Evolutionary conservation across 2,888 invertebrate species (phyloP).

Genomic region (Pseudeuparius sepicola): DNA sequence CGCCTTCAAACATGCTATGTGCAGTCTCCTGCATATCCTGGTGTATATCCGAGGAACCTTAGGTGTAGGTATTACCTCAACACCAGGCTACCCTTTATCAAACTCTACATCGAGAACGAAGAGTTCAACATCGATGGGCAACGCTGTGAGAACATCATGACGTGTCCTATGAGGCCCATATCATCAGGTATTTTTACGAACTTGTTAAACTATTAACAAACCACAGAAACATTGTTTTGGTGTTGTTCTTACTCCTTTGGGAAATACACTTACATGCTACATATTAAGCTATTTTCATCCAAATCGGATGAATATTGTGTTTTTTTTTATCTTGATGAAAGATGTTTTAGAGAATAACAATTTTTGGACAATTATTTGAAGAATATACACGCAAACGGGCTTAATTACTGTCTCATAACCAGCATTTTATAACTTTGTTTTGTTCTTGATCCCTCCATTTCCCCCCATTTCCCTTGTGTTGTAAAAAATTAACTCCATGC

Average conservation of each 20-base stretch:
- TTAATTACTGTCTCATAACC: too few species aligned
- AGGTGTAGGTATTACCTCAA: conserved; percentile 87
- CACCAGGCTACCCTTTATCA: conserved; percentile 80
- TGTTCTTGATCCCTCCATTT: too few species aligned
- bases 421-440: too few species aligned
- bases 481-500: too few species aligned
- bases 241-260: too few species aligned
- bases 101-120: conserved; percentile 84
- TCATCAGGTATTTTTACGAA: conserved; percentile 73
- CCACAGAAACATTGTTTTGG: conserved; percentile 6
- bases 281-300: too few species aligned
- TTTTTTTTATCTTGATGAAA: neutral
- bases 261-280: too few species aligned
- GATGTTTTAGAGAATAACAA: too few species aligned
- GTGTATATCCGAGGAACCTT: conserved; percentile 81
- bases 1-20: conserved; percentile 87
- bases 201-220: too few species aligned
- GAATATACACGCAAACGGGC: too few species aligned
- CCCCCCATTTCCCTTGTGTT: too few species aligned
- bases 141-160: conserved; percentile 89
- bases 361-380: too few species aligned
- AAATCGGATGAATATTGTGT: neutral
- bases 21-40: conserved; percentile 87
- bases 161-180: conserved; percentile 86
- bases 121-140: conserved; percentile 92